Conservation (phyloP, 2,888 invertebrate species). For the Melipona beecheii region DNA sequence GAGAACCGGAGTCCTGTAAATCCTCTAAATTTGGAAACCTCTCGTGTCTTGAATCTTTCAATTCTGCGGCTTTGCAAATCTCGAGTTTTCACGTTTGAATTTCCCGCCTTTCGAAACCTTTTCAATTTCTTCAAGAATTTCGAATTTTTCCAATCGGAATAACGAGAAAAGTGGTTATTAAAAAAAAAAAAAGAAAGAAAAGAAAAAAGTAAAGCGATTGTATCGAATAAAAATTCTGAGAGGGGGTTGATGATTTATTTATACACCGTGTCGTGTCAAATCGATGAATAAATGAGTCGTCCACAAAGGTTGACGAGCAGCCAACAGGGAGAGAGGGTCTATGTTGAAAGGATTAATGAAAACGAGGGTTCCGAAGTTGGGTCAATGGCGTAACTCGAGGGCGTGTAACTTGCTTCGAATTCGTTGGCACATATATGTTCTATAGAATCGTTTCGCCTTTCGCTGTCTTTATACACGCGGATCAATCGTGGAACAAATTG, state of each 20-base stretch:
- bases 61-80: background rate
- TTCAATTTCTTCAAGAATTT: background rate
- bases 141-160: too few species aligned
- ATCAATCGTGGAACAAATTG: slow-evolving; percentile 12
- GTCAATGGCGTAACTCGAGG: slow-evolving; percentile 67
- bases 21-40: background rate
- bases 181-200: background rate
- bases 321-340: slow-evolving; percentile 25
- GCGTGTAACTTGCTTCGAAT: slow-evolving; percentile 58
- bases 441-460: slow-evolving; percentile 16
- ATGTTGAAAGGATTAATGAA: slow-evolving; percentile 70
- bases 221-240: background rate
- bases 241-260: slow-evolving; percentile 29
- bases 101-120: too few species aligned
- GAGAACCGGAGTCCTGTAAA: background rate
- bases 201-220: background rate
- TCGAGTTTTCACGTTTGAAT: background rate
- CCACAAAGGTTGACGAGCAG: slow-evolving; percentile 37
- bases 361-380: slow-evolving; percentile 68
- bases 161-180: background rate
- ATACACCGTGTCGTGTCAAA: slow-evolving; percentile 21
- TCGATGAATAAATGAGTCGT: slow-evolving; percentile 45
- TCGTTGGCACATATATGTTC: slow-evolving; percentile 31
- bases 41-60: background rate
- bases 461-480: slow-evolving; percentile 2